Percentiles rank a stretch among this genome's conserved stretches.
phyloP scores from a whole-genome alignment of 2,888 invertebrate species.

The Melangyna quadrimaculata region DNA sequence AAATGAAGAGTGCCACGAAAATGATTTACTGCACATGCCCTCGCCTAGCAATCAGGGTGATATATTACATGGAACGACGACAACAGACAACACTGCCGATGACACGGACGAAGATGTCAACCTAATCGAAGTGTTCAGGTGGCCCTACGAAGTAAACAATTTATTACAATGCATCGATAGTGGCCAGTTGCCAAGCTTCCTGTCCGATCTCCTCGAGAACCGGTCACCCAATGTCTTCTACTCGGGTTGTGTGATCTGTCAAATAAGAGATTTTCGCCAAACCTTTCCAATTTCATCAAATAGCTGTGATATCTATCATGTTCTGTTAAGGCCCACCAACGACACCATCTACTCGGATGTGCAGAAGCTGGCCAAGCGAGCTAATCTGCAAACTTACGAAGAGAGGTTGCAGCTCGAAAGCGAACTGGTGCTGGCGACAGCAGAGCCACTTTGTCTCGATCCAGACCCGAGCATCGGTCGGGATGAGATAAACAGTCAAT shows the following conservation, averaged over 20 bases:
- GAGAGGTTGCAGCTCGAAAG: conserved; percentile 85
- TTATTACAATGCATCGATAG: conserved; percentile 93
- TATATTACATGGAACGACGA: conserved; percentile 36
- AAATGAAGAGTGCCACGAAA: conserved; percentile 71
- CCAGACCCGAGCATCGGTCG: conserved; percentile 91
- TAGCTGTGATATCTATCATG: conserved; percentile 91
- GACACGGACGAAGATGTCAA: conserved; percentile 82
- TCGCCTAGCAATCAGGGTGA: conserved; percentile 51
- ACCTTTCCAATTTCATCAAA: conserved; percentile 87
- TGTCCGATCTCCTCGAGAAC: conserved; percentile 91
- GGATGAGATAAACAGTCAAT: conserved; percentile 88
- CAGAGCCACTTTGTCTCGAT: conserved; percentile 93
- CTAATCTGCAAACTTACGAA: conserved; percentile 73
- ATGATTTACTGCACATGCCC: conserved; percentile 38
- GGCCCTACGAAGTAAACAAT: conserved; percentile 95
- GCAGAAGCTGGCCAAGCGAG: conserved; percentile 78
- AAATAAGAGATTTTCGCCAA: conserved; percentile 94
- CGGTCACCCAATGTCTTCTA: conserved; percentile 93
- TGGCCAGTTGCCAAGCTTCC: conserved; percentile 93
- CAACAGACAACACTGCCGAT: conserved; percentile 47
- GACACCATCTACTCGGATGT: conserved; percentile 85
- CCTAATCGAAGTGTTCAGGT: conserved; percentile 88
- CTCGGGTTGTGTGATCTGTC: conserved; percentile 94
- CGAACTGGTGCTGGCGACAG: conserved; percentile 91
- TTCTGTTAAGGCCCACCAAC: conserved; percentile 92